phyloP scores from a whole-genome alignment of 1,140 invertebrate species.

The Apis cerana region DNA sequence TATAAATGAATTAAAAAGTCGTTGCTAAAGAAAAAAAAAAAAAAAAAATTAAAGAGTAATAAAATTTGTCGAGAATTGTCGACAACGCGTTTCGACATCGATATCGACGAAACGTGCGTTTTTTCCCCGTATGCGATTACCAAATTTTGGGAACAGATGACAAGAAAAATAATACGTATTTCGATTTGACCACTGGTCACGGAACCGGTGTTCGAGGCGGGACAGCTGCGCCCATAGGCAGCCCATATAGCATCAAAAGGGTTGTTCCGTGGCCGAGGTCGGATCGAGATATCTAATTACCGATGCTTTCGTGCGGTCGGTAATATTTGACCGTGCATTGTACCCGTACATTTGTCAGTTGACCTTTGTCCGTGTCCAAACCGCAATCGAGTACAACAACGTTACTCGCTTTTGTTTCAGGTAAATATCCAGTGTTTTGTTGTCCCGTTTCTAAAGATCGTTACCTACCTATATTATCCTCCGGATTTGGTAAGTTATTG shows the following conservation, averaged over 20 bases:
- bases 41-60: too few relatives aligned
- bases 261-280: background rate
- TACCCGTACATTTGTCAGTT: background rate
- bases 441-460: background rate
- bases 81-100: too few relatives aligned
- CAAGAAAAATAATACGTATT: background rate
- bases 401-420: slow-evolving; percentile 58
- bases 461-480: background rate
- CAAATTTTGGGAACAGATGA: too few relatives aligned
- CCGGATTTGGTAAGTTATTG: slow-evolving; percentile 7
- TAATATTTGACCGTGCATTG: background rate
- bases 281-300: slow-evolving; percentile 7
- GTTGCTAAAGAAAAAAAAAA: too few relatives aligned
- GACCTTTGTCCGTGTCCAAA: slow-evolving; percentile 26
- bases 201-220: background rate
- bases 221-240: background rate
- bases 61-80: too few relatives aligned
- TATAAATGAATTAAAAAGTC: too few relatives aligned
- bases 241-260: background rate
- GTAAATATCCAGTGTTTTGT: slow-evolving; percentile 59
- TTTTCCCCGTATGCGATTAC: too few relatives aligned
- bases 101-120: too few relatives aligned
- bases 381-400: slow-evolving; percentile 39
- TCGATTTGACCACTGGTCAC: background rate
- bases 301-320: background rate